Evolutionary conservation across 2,797 vertebrate species (phyloP), one percentile per base, ranked within the genome.

Genomic region (Cyprinella venusta): DNA sequence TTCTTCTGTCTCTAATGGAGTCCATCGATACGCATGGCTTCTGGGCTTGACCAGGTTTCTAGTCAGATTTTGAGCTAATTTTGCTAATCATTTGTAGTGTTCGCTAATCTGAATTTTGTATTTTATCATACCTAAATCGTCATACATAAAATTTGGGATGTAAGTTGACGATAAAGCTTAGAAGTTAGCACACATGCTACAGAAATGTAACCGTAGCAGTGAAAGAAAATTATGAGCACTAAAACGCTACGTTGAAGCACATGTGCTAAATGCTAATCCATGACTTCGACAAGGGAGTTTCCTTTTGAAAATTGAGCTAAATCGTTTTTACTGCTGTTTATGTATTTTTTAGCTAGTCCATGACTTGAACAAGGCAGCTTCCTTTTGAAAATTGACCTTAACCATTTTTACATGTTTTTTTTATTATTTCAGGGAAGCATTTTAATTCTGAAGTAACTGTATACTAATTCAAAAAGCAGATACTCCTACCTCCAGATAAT

Each of bases 1-100:
- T 78, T 79, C 45, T 77, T 70, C 67, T 52, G 15, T 48, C 54
- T 83, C 56, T 70, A 64, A 70, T 71, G 52, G 65, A 78, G 81
- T 78, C 75, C 36, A 59, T 67, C 75, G 6, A 83, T 63, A 71
- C 33, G 5, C 52, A 33, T 2, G 4, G 16, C 40, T 52, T 63
- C 40, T 61, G 42, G 48, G 30, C 33, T 76, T 48, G 63, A 68
- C 52, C 40, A 64, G 40, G 40, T 59, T 77, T 48, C 36, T 21
- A 21, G 48, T 42, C 71, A 36, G 61, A 24, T 2, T 5, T 8
- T 56, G 5, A 67, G 52, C 12, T 69, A 3, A 69, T 13, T 61
- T 63, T 59, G 6, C 5, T 40, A 48, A 76, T 77, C 19, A 6
- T 30, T 83, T 69, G 38, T 63, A 38, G 19, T 42, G 30, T 70